phyloP scores from a whole-genome alignment of 2,113 vertebrate species.

The Corvus hawaiiensis region DNA sequence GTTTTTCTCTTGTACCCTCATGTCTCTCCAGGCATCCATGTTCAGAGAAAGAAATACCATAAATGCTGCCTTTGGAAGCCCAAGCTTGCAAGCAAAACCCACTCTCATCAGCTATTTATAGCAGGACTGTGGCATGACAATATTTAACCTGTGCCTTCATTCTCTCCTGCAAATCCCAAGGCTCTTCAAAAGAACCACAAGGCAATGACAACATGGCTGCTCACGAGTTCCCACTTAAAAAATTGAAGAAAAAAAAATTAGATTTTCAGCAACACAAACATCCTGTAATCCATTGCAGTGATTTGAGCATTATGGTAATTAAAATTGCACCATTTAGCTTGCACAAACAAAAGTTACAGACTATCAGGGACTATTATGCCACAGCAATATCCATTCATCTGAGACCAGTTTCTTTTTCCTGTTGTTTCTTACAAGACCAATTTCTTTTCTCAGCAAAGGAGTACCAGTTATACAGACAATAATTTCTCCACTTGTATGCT shows the following conservation, averaged over 20 bases:
- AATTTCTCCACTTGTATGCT: not conserved
- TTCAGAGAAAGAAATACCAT: not conserved
- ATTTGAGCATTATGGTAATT: slow-evolving; percentile 6
- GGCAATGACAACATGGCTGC: not conserved
- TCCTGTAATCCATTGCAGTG: not conserved
- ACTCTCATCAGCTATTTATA: not conserved
- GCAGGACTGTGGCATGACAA: not conserved
- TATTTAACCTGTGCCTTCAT: not conserved
- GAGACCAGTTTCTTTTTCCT: not conserved
- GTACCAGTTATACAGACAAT: not conserved
- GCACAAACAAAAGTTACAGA: not conserved
- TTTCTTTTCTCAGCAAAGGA: not conserved
- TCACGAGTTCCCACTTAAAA: not conserved
- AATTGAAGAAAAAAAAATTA: not conserved
- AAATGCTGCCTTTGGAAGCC: not conserved
- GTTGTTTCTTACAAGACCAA: not conserved
- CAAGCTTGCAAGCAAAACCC: not conserved
- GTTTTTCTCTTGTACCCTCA: not conserved
- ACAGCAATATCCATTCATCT: not conserved
- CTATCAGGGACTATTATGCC: not conserved
- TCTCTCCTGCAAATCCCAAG: not conserved
- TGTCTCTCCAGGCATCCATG: not conserved
- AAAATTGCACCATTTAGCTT: not conserved
- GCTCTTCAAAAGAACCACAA: not conserved
- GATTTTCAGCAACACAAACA: not conserved